These are phyloP conservation scores for Mustelus asterias DNA, from an alignment of 2,113 vertebrate genomes.

Conservation along the genomic window DNA sequence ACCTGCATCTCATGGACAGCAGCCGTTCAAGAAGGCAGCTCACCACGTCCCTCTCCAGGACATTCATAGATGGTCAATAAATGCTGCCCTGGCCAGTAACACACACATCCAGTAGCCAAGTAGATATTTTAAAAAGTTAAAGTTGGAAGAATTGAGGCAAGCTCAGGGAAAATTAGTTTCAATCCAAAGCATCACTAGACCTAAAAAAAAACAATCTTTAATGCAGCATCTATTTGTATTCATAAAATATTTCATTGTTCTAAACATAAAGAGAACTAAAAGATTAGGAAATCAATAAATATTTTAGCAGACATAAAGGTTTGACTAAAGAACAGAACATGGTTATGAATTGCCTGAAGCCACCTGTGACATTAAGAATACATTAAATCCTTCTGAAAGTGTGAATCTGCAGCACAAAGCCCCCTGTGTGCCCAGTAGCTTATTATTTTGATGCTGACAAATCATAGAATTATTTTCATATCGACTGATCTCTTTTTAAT, in stretches of 20 bases:
- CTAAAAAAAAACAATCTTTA: constrained; percentile 38
- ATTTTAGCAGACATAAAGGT: constrained; percentile 46
- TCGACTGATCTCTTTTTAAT: not conserved
- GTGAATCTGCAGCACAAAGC: not conserved
- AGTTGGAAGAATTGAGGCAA: not conserved
- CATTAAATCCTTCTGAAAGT: constrained; percentile 48
- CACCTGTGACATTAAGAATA: constrained; percentile 54
- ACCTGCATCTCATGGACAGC: too few relatives aligned
- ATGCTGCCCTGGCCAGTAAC: not conserved
- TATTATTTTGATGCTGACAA: not conserved
- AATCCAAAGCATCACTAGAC: not conserved
- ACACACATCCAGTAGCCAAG: not conserved
- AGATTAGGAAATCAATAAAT: constrained; percentile 45
- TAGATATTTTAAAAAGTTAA: not conserved
- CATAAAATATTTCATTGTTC: constrained; percentile 32
- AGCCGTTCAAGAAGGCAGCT: not conserved
- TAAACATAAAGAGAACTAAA: not conserved
- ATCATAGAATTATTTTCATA: constrained; percentile 10
- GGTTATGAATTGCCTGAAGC: constrained; percentile 45
- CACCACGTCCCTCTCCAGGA: not conserved
- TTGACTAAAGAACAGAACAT: constrained; percentile 48
- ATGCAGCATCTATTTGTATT: constrained; percentile 40
- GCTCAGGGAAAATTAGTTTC: not conserved
- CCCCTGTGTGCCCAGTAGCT: not conserved
- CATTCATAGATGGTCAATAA: not conserved